phyloP scores from a whole-genome alignment of 2,113 vertebrate species.

The Salvelinus alpinus region DNA sequence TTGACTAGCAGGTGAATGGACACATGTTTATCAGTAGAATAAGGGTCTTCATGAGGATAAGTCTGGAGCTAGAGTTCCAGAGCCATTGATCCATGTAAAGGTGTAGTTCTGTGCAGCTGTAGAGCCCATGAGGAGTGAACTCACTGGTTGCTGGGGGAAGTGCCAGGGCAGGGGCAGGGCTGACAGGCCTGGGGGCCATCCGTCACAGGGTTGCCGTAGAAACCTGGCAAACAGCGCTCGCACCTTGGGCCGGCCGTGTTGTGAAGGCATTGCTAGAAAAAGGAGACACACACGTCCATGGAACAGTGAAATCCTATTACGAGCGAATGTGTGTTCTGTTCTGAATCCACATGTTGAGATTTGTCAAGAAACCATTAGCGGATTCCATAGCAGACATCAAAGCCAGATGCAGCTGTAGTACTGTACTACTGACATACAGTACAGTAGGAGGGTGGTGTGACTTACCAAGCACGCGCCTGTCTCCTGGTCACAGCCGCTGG shows the following conservation, averaged over 20 bases:
- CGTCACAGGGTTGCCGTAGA: conserved; percentile 82
- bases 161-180: conserved; percentile 84
- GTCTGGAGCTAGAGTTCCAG: neutral
- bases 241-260: conserved; percentile 85
- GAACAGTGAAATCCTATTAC: conserved; percentile 16
- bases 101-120: neutral
- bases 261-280: conserved; percentile 83
- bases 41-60: too few relatives aligned
- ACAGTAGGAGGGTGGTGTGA: neutral
- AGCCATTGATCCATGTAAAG: neutral
- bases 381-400: conserved; percentile 34
- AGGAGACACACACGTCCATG: conserved; percentile 18
- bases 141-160: conserved; percentile 75
- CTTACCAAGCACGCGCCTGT: conserved; percentile 87
- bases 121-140: conserved; percentile 50
- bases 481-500: conserved; percentile 81
- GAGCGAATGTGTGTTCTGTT: neutral
- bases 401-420: neutral
- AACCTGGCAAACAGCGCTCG: conserved; percentile 84
- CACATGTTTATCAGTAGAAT: too few relatives aligned
- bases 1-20: too few relatives aligned
- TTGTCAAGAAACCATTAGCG: conserved; percentile 41
- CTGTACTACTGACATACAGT: neutral
- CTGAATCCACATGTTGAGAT: conserved; percentile 40
- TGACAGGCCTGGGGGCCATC: conserved; percentile 79